Conservation (phyloP, 2,888 invertebrate species). For the Pseudanteris insignis region DNA sequence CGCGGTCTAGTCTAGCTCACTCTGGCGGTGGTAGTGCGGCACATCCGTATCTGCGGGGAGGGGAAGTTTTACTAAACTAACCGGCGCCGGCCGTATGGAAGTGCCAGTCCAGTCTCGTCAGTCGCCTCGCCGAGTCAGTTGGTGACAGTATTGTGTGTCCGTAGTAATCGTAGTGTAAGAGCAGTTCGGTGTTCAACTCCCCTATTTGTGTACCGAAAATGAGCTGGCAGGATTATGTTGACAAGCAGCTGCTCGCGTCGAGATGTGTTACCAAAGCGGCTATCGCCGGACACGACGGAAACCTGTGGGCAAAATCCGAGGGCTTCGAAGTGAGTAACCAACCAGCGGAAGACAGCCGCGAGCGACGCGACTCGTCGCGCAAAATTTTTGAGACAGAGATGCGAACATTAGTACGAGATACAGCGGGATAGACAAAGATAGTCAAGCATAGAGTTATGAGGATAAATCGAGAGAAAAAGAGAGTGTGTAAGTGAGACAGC, state of each 20-base stretch:
- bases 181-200: conserved; percentile 50
- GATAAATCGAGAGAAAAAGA: background rate
- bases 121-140: conserved; percentile 62
- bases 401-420: background rate
- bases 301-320: conserved; percentile 93
- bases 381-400: background rate
- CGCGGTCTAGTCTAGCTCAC: too few relatives aligned
- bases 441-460: too few relatives aligned
- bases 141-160: conserved; percentile 56
- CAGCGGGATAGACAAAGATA: too few relatives aligned
- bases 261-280: conserved; percentile 94
- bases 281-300: conserved; percentile 94
- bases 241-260: conserved; percentile 95
- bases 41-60: conserved; percentile 14
- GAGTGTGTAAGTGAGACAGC: background rate
- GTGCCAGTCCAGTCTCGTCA: conserved; percentile 44
- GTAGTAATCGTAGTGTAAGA: conserved; percentile 55
- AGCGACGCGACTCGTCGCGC: background rate
- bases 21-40: too few relatives aligned
- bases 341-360: background rate
- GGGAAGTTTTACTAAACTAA: conserved; percentile 13
- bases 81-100: conserved; percentile 22
- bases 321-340: conserved; percentile 87
- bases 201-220: conserved; percentile 66
- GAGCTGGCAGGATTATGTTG: conserved; percentile 99